A percentile compares a stretch with the other conserved stretches of the same genome.
phyloP scores from a whole-genome alignment of 2,797 vertebrate species.

The Onychomys torridus region DNA sequence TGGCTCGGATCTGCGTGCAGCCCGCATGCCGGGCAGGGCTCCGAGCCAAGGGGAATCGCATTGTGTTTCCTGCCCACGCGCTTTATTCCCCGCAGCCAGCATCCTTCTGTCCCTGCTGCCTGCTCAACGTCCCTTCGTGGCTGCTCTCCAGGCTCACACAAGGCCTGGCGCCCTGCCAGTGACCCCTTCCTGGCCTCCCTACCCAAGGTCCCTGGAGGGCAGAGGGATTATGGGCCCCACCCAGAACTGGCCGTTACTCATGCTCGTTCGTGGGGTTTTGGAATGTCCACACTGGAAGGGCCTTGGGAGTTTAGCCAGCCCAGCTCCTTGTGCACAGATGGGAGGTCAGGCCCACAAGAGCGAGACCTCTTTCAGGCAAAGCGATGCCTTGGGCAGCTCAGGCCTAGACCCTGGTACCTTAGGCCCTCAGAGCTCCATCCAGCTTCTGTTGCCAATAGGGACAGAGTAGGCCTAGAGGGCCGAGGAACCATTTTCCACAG shows the following conservation, averaged over 20 bases:
- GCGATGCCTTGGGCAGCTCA: background rate
- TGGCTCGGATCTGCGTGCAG: constrained; percentile 47
- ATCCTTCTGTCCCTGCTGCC: constrained; percentile 52
- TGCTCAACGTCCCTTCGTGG: background rate
- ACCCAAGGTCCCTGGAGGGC: constrained; percentile 76
- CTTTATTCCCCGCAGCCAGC: constrained; percentile 52
- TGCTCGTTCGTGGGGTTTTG: constrained; percentile 60
- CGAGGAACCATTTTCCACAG: background rate
- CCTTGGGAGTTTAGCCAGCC: constrained; percentile 50
- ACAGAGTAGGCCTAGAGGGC: background rate
- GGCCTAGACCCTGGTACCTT: background rate
- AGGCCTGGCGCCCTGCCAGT: constrained; percentile 75
- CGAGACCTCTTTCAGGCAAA: background rate
- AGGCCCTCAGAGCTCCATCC: background rate
- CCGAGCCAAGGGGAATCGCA: constrained; percentile 71
- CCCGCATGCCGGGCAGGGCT: constrained; percentile 67
- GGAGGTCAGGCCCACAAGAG: background rate
- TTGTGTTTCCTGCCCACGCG: constrained; percentile 77
- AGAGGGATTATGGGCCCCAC: constrained; percentile 69
- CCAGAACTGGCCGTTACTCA: constrained; percentile 75
- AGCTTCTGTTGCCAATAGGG: background rate
- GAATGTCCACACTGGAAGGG: constrained; percentile 73
- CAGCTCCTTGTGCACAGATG: background rate
- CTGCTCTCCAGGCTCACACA: constrained; percentile 71
- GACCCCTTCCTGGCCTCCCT: constrained; percentile 72